Evolutionary conservation across 2,797 vertebrate species (phyloP).

Genomic region (Brotogeris chrysoptera): DNA sequence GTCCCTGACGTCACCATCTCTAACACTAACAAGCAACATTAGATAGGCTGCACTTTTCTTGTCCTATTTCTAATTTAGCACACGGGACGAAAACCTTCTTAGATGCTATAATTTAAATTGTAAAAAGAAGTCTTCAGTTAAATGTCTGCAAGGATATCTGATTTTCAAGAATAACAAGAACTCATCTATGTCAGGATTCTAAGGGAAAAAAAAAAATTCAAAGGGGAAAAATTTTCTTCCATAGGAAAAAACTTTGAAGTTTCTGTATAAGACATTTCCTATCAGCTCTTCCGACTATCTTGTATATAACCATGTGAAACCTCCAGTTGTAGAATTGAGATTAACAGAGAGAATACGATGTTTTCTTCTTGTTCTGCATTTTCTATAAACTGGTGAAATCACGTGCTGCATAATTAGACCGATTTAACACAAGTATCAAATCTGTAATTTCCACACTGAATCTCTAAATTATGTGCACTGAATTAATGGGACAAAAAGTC

Average conservation of each 20-base stretch:
- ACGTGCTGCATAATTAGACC: background rate
- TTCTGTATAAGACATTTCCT: background rate
- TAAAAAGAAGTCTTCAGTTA: background rate
- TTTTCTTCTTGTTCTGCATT: background rate
- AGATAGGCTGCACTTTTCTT: background rate
- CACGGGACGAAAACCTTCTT: background rate
- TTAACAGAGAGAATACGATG: background rate
- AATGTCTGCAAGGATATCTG: background rate
- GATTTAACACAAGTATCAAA: background rate
- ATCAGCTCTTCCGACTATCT: background rate
- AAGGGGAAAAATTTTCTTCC: background rate
- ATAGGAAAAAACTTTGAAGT: fast-evolving
- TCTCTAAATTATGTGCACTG: background rate
- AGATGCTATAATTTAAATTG: background rate
- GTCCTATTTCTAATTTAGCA: background rate
- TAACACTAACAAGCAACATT: background rate
- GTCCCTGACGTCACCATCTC: background rate
- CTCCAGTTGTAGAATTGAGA: background rate
- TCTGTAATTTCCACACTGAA: background rate
- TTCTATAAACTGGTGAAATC: background rate
- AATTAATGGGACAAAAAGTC: background rate
- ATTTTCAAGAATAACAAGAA: background rate
- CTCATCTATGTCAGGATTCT: background rate
- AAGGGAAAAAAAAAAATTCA: background rate
- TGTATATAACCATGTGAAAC: background rate